phyloP scores from a whole-genome alignment of 2,888 invertebrate species.

The Sceliomorpha sp. region DNA sequence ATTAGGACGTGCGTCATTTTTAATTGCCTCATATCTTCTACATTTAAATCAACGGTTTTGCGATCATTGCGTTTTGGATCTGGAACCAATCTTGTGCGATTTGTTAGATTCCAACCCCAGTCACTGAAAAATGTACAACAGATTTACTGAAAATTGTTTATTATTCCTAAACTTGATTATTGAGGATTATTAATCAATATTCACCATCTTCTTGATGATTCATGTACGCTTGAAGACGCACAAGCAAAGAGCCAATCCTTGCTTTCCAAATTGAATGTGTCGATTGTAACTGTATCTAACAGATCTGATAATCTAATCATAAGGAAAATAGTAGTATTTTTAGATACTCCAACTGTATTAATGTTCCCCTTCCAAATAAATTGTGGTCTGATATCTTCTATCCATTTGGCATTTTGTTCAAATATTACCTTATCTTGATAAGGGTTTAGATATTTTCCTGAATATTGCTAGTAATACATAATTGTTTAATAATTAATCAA shows the following conservation, averaged over 20 bases:
- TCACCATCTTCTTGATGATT: conserved; percentile 84
- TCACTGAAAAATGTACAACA: conserved; percentile 77
- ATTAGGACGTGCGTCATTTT: conserved; percentile 87
- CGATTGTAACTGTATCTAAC: conserved; percentile 84
- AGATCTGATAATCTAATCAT: conserved; percentile 84
- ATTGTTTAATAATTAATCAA: background rate
- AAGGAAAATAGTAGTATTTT: conserved; percentile 82
- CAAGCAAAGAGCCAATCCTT: conserved; percentile 91
- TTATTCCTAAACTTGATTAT: conserved; percentile 17
- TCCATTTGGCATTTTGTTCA: conserved; percentile 81
- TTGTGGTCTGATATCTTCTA: conserved; percentile 80
- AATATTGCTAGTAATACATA: conserved; percentile 69
- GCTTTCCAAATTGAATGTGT: conserved; percentile 85
- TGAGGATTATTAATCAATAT: conserved; percentile 48
- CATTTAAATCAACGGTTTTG: conserved; percentile 82
- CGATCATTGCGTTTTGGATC: conserved; percentile 79
- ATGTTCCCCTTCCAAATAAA: conserved; percentile 81
- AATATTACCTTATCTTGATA: conserved; percentile 76
- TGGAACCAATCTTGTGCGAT: conserved; percentile 82
- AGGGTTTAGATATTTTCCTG: conserved; percentile 74
- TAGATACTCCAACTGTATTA: conserved; percentile 82
- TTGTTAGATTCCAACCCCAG: conserved; percentile 83
- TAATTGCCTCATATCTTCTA: conserved; percentile 83
- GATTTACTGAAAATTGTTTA: conserved; percentile 73
- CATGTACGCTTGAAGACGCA: conserved; percentile 82